Base-by-base conservation (phyloP, 2,113 vertebrate species). In the Hemicordylus capensis region DNA sequence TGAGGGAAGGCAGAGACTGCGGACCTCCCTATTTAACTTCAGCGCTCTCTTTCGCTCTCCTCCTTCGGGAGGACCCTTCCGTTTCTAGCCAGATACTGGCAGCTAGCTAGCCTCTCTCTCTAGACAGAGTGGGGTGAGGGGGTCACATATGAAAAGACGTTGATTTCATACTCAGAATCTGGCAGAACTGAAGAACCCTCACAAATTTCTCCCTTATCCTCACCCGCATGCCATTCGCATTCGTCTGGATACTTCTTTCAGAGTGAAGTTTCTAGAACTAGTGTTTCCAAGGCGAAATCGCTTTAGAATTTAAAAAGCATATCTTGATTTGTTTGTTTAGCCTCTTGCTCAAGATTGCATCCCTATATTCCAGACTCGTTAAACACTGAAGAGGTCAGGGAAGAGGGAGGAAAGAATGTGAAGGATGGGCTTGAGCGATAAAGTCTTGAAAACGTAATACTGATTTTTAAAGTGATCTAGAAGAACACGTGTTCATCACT, bases 11-110 rank as follows among this genome's bases (percentile, higher is more conserved):
- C 67, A 5, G 5, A 76, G 0, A 22, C 34, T 24, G 81, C 10
- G 28, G 69, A 10, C 7, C 80, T 78, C 56, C 58, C 85, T 86
- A 58, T 90, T 93, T 88, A 93, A 92, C 89, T 70, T 78, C 39
- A 2, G 28, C 59, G 59, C 73, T 42, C 74, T 66, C 75, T 63
- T 39, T 51, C 10, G 63, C 63, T 56, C 59, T 56, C 69, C 54
- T 42, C 63, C 59, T 64, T n/a, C 48, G 83, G 82, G 80, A 87
- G 87, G 88, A 86, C 17, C 37, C 12, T 34, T 6, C 15, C 37
- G 34, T 3, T 37, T n/a, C 37, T n/a, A 9, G 34, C 70, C 6
- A 31, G 37, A 22, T 28, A 4, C 9, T n/a, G 15, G 46, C 44
- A 56, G 6, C 28, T 26, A 5, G 51, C 56, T 58, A 19, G 74